phyloP scores from a whole-genome alignment of 2,888 invertebrate species.

The Tolmerus cingulatus region DNA sequence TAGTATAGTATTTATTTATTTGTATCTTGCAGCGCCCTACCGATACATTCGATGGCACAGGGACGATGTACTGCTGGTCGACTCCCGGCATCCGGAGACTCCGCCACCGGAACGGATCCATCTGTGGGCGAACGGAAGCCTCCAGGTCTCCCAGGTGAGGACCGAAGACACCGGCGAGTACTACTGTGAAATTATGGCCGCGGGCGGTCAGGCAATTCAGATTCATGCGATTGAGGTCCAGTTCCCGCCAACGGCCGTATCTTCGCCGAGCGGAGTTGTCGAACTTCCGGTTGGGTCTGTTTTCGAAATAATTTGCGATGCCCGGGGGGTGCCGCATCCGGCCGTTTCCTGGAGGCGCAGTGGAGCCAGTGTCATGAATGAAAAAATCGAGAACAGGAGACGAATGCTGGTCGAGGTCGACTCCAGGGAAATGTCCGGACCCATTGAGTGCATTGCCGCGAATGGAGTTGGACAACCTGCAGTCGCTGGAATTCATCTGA shows the following conservation, averaged over 20 bases:
- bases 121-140: slow-evolving; percentile 75
- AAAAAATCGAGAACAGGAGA: slow-evolving; percentile 57
- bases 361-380: slow-evolving; percentile 49
- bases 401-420: slow-evolving; percentile 59
- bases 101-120: slow-evolving; percentile 68
- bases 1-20: neutral
- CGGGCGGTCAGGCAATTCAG: slow-evolving; percentile 64
- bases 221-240: slow-evolving; percentile 81
- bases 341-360: slow-evolving; percentile 73
- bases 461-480: slow-evolving; percentile 81
- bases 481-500: slow-evolving; percentile 71
- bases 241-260: slow-evolving; percentile 74
- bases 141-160: slow-evolving; percentile 68
- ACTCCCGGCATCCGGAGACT: slow-evolving; percentile 66
- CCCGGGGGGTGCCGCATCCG: slow-evolving; percentile 76
- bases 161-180: slow-evolving; percentile 67
- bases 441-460: slow-evolving; percentile 75
- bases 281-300: slow-evolving; percentile 78
- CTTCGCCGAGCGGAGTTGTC: slow-evolving; percentile 74
- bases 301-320: slow-evolving; percentile 77
- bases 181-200: slow-evolving; percentile 65
- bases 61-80: slow-evolving; percentile 70
- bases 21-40: slow-evolving; percentile 65
- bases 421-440: slow-evolving; percentile 73
- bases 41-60: slow-evolving; percentile 77